Percentiles rank a stretch among this genome's conserved stretches.
These are phyloP conservation scores for Cebus imitator DNA, from an alignment of 2,113 vertebrate species.

Conservation along the genomic window DNA sequence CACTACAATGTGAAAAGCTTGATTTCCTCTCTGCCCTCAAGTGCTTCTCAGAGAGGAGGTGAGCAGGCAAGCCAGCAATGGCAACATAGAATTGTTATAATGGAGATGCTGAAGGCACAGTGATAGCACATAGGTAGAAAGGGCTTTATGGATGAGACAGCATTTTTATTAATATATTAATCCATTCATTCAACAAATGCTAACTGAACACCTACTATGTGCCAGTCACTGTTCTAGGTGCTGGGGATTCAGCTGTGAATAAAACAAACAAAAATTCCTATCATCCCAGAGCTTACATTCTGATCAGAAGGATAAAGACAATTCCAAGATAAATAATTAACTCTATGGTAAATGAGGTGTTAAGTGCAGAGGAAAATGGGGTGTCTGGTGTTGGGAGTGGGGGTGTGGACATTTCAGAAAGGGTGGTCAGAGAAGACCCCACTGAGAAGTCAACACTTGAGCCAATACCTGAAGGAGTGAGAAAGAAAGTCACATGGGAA, in stretches of 20 bases:
- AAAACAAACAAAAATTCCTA: neutral
- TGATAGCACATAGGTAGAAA: neutral
- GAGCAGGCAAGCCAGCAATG: accelerated
- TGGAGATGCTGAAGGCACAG: too few relatives aligned
- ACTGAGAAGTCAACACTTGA: neutral
- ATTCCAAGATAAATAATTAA: neutral
- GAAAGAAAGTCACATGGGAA: neutral
- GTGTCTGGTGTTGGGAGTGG: too few relatives aligned
- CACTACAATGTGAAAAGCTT: neutral
- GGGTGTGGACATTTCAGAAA: neutral
- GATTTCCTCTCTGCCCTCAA: neutral
- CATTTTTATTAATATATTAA: neutral
- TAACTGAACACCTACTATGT: neutral
- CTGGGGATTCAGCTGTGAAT: neutral
- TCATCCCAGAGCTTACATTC: neutral
- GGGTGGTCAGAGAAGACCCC: neutral
- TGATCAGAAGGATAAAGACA: neutral
- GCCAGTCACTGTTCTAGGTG: neutral
- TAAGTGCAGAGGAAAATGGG: too few relatives aligned
- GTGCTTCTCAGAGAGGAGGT: neutral
- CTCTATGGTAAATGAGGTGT: neutral
- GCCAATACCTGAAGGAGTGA: neutral
- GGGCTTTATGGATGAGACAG: neutral
- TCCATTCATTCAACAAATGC: neutral
- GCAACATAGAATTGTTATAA: neutral